Evolutionary conservation across 2,888 invertebrate species (phyloP).

Genomic region (Macrosiphum euphorbiae): DNA sequence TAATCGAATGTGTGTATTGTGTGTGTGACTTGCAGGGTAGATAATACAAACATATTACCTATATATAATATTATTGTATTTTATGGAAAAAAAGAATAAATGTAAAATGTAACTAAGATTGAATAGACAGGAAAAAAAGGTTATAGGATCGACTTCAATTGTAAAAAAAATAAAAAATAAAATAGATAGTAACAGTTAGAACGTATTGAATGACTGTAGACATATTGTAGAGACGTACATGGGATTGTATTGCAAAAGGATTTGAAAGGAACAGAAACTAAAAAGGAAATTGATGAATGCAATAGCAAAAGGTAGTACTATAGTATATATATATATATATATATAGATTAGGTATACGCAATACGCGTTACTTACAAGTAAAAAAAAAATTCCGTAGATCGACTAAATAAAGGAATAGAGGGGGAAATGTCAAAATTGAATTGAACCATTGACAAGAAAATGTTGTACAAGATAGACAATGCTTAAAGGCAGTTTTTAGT

Average conservation of each 20-base stretch:
- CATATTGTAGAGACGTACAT: not conserved
- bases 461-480: not conserved
- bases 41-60: conserved; percentile 20
- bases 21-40: not conserved
- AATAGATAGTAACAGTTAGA: conserved; percentile 27
- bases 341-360: not conserved
- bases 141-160: conserved; percentile 34
- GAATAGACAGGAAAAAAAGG: conserved; percentile 23
- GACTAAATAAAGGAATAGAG: conserved; percentile 24
- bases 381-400: not conserved
- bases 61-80: not conserved
- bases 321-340: not conserved
- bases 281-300: conserved; percentile 48
- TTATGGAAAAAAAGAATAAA: conserved; percentile 8
- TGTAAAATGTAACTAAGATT: conserved; percentile 32
- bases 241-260: conserved; percentile 32
- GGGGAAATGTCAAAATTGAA: conserved; percentile 34
- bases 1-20: not conserved
- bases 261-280: conserved; percentile 30
- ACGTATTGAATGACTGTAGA: conserved; percentile 22
- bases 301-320: conserved; percentile 29
- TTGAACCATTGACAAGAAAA: not conserved
- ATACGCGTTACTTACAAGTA: not conserved
- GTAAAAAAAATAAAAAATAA: conserved; percentile 37
- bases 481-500: not conserved